A percentile compares a stretch with the other conserved stretches of the same genome.
Evolutionary conservation across 2,113 vertebrate genomes (phyloP).

Genomic region (Daphoenositta chrysoptera): DNA sequence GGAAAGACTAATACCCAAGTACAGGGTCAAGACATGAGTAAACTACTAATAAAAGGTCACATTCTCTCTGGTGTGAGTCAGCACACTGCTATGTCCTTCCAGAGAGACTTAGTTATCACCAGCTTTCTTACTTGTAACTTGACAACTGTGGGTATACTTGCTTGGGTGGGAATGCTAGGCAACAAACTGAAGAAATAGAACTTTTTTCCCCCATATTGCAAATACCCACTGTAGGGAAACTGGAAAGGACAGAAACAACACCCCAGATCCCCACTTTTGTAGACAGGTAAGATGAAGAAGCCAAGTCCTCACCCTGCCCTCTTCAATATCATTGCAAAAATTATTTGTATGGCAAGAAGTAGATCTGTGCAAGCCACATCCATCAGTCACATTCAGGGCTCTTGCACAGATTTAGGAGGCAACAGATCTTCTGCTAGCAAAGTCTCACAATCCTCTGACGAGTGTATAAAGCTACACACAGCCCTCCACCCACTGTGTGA

Average conservation of each 20-base stretch:
- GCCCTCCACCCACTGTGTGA: not conserved
- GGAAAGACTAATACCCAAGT: not conserved
- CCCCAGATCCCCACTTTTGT: not conserved
- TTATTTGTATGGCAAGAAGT: not conserved
- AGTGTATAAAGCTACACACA: not conserved
- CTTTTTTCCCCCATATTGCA: not conserved
- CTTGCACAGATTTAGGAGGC: not conserved
- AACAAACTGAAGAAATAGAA: not conserved
- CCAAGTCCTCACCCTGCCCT: not conserved
- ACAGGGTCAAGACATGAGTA: not conserved
- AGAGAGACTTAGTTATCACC: not conserved
- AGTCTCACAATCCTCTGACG: fast-evolving
- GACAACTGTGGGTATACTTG: not conserved
- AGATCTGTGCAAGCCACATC: not conserved
- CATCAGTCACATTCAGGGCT: not conserved
- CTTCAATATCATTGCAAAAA: not conserved
- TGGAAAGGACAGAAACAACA: not conserved
- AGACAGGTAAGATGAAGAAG: not conserved
- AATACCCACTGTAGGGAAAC: not conserved
- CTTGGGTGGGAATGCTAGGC: not conserved
- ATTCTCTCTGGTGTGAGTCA: not conserved
- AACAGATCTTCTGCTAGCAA: not conserved
- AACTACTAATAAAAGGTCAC: not conserved
- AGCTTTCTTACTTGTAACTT: not conserved
- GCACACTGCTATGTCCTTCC: not conserved